Base-by-base conservation (phyloP, 2,797 vertebrate genomes). In the Amblyraja radiata region DNA sequence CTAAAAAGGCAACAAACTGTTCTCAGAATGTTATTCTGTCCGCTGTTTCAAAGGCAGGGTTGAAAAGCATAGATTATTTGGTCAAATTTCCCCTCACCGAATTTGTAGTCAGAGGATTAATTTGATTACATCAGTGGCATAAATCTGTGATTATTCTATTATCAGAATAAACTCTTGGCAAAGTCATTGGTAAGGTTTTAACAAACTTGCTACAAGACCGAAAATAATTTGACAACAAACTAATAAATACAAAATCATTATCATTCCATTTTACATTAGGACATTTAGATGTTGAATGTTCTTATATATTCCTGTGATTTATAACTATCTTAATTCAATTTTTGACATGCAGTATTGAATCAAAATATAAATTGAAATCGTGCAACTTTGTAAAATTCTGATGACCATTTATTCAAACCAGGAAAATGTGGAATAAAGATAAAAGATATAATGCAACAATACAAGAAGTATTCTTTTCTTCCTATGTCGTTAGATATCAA, bases 1-100 rank as follows among this genome's bases (percentile, higher is more conserved):
- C 36, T 74, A 61, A 32, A 54, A 93, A 46, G 5, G 14, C 71
- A 6, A 46, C 28, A 54, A 21, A 71, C 32, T 77, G 13, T 74
- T n/a, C 18, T 74, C 25, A 39, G 63, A 32, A 16, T 23, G 54
- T 74, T 76, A 61, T 14, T 65, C 10, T 21, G 1, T 18, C 61
- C 84, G 18, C 84, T 84, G 28, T 61, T 28, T 84, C n/a, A 88
- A 88, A 63, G n/a, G n/a, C 36, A 88, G 63, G 14, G n/a, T 88
- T 65, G 36, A 36, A 65, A 14, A 18, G 9, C 63, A 32, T 21
- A 32, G 14, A n/a, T 65, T n/a, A 88, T 5, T 32, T 65, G 58
- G 14, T 28, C 36, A n/a, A 21, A 11, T 36, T 25, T 21, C 77
- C n/a, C 77, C 32, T 36, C 77, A 78, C 11, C 16, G 14, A 78